Evolutionary conservation across 2,113 vertebrate species (phyloP).

Genomic region (Notechis scutatus): DNA sequence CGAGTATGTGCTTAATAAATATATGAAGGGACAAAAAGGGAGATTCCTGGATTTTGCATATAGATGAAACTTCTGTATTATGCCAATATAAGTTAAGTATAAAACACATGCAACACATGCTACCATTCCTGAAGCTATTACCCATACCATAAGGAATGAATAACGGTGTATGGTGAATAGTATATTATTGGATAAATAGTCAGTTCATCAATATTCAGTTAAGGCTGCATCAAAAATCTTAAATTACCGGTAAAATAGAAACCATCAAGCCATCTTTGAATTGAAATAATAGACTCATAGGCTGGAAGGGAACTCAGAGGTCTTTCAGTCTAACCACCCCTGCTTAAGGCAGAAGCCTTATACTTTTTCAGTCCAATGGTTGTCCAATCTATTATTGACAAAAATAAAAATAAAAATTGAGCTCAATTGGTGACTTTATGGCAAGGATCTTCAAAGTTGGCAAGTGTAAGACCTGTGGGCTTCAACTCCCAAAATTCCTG

Average conservation of each 20-base stretch:
- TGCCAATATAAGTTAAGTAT: background rate
- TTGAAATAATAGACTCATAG: too few relatives aligned
- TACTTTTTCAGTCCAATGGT: too few relatives aligned
- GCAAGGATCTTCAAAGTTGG: too few relatives aligned
- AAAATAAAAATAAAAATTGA: too few relatives aligned
- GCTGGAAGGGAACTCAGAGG: too few relatives aligned
- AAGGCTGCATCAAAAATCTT: background rate
- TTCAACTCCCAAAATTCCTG: too few relatives aligned
- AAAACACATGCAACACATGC: background rate
- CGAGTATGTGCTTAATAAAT: background rate
- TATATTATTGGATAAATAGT: background rate
- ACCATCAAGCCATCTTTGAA: too few relatives aligned
- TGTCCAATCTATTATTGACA: too few relatives aligned
- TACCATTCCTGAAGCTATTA: background rate
- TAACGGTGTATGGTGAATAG: background rate
- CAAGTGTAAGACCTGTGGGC: too few relatives aligned
- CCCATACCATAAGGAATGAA: background rate
- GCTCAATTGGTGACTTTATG: too few relatives aligned
- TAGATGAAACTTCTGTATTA: background rate
- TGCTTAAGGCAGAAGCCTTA: too few relatives aligned
- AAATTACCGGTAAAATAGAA: background rate
- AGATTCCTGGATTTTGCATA: background rate
- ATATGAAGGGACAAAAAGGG: background rate
- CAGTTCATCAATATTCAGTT: background rate
- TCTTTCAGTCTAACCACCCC: too few relatives aligned